Base-by-base conservation (phyloP, 2,888 invertebrate genomes). In the Xanthia togata region DNA sequence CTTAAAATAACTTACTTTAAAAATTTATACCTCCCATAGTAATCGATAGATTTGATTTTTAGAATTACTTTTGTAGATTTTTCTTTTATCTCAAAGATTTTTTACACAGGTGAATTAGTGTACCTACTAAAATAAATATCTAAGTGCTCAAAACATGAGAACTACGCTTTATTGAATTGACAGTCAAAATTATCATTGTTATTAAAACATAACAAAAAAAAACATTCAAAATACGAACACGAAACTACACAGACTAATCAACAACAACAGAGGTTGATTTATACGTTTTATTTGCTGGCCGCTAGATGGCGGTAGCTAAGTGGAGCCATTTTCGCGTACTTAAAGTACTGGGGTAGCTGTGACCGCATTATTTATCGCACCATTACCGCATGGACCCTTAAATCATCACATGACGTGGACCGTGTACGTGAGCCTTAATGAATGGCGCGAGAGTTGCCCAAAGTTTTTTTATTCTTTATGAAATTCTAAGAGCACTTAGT, bases 351-450 rank as follows among this genome's bases (percentile, higher is more conserved):
- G 89, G 87, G 88, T 89, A 89, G 87, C 88, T 93, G 94, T 95
- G 94, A 94, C 96, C 95, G 93, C 90, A 93, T 96, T 96, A 96
- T 96, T 96, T 97, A 96, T 96, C 95, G 96, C 95, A 89, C 96
- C 97, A 96, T 96, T 97, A 96, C 94, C 90, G 94, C 93, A 91
- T 91, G 91, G 92, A 89, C 93, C 95, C 93, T 94, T 97, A 97
- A 97, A 97, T 97, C 96, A 97, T 97, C 95, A 93, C 94, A 94
- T 95, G 96, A 96, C 96, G 92, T 92, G 92, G 91, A 91, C 70
- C 79, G 73, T 92, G 94, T 94, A 94, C 94, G 94, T 94, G 93
- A 90, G 92, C 92, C 92, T 92, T 96, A 96, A 96, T 96, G 96
- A 96, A 96, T 96, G 96, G 94, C 91, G 93, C 91, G 94, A 92